A percentile compares a stretch with the other conserved stretches of the same genome.
Conservation (phyloP, 2,888 invertebrate genomes). For the Synanthedon vespiformis region DNA sequence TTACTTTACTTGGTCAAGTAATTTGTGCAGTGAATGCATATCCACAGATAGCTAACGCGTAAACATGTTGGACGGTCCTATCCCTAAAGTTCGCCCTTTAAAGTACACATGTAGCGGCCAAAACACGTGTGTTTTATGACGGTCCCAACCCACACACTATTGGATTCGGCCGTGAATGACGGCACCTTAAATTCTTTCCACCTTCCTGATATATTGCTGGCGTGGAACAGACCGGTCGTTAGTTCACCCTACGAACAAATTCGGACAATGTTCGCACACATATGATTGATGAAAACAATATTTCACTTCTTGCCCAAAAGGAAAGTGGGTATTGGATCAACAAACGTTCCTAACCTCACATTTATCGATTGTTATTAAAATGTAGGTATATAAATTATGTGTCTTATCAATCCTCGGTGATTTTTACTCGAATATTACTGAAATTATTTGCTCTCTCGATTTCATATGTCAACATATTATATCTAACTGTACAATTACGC, state of each 20-base stretch:
- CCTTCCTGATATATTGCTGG: not conserved
- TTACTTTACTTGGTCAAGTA: no score
- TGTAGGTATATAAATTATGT: no score
- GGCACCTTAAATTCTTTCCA: slow-evolving; percentile 30
- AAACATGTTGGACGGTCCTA: slow-evolving; percentile 48
- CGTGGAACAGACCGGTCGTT: slow-evolving; percentile 3
- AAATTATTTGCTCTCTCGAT: no score
- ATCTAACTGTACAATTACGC: no score
- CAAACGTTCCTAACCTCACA: no score
- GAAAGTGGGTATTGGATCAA: no score
- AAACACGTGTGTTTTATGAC: slow-evolving; percentile 66
- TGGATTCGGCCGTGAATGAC: slow-evolving; percentile 51
- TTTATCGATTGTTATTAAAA: no score
- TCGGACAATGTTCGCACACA: not conserved
- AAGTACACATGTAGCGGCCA: slow-evolving; percentile 55
- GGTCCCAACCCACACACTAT: slow-evolving; percentile 25
- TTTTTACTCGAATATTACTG: no score
- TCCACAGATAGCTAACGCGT: slow-evolving; percentile 22
- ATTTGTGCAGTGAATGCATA: slow-evolving; percentile 4
- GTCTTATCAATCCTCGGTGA: no score
- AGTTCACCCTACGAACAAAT: not conserved
- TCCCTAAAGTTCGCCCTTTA: slow-evolving; percentile 60
- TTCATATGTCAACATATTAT: no score
- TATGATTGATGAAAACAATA: slow-evolving; percentile 8
- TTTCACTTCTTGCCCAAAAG: slow-evolving; percentile 3